These are phyloP conservation scores for Pomatostomus ruficeps DNA, from an alignment of 2,113 vertebrate genomes.

Conservation along the genomic window DNA sequence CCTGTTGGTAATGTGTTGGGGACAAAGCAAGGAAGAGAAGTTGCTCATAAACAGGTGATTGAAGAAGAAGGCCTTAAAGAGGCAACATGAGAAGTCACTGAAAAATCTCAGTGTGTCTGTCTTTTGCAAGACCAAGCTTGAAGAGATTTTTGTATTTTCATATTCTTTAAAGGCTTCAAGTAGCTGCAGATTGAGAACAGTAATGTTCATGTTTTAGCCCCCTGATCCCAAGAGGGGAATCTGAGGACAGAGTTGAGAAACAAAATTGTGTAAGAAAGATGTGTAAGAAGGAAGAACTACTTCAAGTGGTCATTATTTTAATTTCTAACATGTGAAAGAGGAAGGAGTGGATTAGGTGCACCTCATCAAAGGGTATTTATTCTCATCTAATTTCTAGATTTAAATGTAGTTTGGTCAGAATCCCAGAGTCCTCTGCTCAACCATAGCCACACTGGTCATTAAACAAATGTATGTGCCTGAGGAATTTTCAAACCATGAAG, in stretches of 20 bases:
- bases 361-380: not conserved
- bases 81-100: not conserved
- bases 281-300: not conserved
- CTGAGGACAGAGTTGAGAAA: not conserved
- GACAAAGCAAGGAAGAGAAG: not conserved
- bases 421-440: not conserved
- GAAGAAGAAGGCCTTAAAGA: not conserved
- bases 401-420: not conserved
- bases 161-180: not conserved
- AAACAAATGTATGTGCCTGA: not conserved
- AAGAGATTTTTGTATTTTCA: not conserved
- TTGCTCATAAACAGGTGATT: not conserved
- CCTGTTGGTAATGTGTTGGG: not conserved
- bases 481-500: not conserved
- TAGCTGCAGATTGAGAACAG: not conserved
- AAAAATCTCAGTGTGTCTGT: not conserved
- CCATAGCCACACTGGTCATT: too few species aligned
- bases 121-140: not conserved
- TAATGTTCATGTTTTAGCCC: not conserved
- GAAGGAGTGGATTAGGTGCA: not conserved
- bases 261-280: not conserved
- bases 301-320: not conserved
- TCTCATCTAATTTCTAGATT: not conserved
- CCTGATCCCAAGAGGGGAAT: not conserved
- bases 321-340: not conserved